Percentiles rank a stretch among this genome's conserved stretches.
Conservation (phyloP, 1,140 invertebrate genomes). For the Drosophila navojoa region DNA sequence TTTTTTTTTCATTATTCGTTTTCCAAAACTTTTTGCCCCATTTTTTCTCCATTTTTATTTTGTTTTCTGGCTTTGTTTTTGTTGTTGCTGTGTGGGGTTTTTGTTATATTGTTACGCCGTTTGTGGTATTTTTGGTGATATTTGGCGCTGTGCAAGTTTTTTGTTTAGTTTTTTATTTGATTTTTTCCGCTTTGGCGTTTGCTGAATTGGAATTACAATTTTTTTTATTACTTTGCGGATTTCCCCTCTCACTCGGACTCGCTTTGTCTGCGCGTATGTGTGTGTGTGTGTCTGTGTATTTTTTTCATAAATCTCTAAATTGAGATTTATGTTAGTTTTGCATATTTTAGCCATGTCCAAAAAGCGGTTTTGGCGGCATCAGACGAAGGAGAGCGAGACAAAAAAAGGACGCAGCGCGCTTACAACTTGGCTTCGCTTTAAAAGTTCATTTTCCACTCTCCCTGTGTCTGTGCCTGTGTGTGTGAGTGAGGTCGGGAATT, state of each 20-base stretch:
- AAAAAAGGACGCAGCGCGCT: constrained; percentile 14
- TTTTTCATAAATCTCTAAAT: constrained; percentile 82
- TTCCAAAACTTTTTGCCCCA: constrained; percentile 13
- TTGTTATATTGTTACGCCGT: constrained; percentile 60
- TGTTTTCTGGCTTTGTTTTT: constrained; percentile 14
- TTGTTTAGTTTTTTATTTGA: constrained; percentile 33
- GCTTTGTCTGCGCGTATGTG: constrained; percentile 3
- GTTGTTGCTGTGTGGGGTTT: constrained; percentile 24
- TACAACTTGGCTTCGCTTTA: constrained; percentile 51
- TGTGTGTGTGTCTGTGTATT: constrained; percentile 34
- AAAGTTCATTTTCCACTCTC: constrained; percentile 43
- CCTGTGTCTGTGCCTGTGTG: constrained; percentile 28
- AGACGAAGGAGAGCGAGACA: constrained; percentile 24
- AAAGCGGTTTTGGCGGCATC: constrained; percentile 63
- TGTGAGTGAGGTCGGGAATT: constrained; percentile 45
- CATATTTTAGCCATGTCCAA: constrained; percentile 81
- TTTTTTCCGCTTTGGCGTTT: constrained; percentile 34
- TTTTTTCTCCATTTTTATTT: constrained; percentile 1
- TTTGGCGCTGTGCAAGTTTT: constrained; percentile 69
- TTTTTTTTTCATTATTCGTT: constrained; percentile 23
- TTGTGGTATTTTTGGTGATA: constrained; percentile 74
- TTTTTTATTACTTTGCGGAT: constrained; percentile 75
- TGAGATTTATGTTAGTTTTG: constrained; percentile 82
- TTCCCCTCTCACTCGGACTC: constrained; percentile 20
- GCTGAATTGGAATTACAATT: constrained; percentile 73